Conservation (phyloP, 2,797 vertebrate genomes). For the Melanotaenia parkinsoni region DNA sequence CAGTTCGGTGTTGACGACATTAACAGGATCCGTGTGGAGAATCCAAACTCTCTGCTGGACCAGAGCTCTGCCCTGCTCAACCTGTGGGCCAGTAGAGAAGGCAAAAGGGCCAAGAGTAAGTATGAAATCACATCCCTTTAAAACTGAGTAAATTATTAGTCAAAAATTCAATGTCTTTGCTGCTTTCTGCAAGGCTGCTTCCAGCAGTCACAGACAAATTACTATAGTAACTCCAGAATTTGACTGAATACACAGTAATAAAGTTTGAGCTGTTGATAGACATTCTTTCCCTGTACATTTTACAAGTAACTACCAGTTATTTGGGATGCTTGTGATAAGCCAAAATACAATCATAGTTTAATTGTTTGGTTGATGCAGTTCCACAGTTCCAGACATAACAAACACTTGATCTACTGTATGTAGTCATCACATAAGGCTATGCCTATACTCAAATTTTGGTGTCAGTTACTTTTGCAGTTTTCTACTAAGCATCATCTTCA, state of each 20-base stretch:
- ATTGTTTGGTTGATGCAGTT: background rate
- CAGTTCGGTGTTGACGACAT: slow-evolving; percentile 96
- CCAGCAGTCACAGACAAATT: too few relatives aligned
- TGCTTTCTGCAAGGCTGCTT: background rate
- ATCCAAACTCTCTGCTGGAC: slow-evolving; percentile 95
- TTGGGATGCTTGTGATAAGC: background rate
- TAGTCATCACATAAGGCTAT: background rate
- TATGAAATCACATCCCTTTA: slow-evolving; percentile 18
- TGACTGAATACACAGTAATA: background rate
- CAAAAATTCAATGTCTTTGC: background rate
- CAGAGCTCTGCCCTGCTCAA: slow-evolving; percentile 93
- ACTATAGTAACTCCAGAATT: background rate
- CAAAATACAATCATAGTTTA: background rate
- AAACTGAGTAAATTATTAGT: background rate
- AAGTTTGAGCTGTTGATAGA: background rate
- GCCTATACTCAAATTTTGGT: background rate
- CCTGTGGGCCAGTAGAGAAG: slow-evolving; percentile 92
- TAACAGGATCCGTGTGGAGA: slow-evolving; percentile 96
- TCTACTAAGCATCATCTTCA: background rate
- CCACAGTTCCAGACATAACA: background rate
- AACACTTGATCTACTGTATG: background rate
- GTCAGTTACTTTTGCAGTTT: background rate
- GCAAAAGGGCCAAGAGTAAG: slow-evolving; percentile 91
- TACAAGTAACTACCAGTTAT: background rate
- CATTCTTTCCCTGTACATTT: too few relatives aligned